Percentiles rank a stretch among this genome's conserved stretches.
Conservation (phyloP, 2,113 vertebrate genomes). For the Capricornis sumatraensis region DNA sequence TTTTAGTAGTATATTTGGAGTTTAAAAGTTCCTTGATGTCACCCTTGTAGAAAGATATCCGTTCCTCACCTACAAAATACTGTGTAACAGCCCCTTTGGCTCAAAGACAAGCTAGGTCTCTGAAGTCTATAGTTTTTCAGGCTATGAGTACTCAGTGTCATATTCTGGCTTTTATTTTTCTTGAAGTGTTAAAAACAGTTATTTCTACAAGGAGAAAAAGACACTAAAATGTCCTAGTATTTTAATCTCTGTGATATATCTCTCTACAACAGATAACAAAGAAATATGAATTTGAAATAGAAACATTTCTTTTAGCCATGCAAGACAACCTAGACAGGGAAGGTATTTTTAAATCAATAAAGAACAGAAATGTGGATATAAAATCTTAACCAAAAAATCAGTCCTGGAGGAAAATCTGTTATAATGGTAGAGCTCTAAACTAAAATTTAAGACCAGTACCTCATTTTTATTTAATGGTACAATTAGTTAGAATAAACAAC, state of each 20-base stretch:
- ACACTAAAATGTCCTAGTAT: not conserved
- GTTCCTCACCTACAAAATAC: not conserved
- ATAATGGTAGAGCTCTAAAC: slow-evolving; percentile 60
- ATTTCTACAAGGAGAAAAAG: not conserved
- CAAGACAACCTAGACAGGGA: not conserved
- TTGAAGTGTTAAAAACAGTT: not conserved
- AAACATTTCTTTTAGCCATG: not conserved
- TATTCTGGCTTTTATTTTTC: not conserved
- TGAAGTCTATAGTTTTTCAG: not conserved
- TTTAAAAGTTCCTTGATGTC: not conserved
- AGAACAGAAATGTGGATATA: not conserved
- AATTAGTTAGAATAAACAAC: slow-evolving; percentile 41
- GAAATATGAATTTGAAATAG: not conserved
- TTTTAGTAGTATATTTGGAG: not conserved
- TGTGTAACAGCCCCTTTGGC: not conserved
- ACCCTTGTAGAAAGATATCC: not conserved
- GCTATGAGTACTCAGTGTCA: not conserved
- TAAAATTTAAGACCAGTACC: slow-evolving; percentile 43
- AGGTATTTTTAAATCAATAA: not conserved
- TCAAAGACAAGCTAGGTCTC: not conserved
- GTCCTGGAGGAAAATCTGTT: slow-evolving; percentile 42
- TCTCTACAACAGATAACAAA: not conserved
- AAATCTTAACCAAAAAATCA: not conserved
- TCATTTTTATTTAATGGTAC: slow-evolving; percentile 57
- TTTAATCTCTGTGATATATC: not conserved